Percentiles rank a stretch among this genome's conserved stretches.
phyloP scores from a whole-genome alignment of 2,888 invertebrate species.

The Drosophila nr. fundita region DNA sequence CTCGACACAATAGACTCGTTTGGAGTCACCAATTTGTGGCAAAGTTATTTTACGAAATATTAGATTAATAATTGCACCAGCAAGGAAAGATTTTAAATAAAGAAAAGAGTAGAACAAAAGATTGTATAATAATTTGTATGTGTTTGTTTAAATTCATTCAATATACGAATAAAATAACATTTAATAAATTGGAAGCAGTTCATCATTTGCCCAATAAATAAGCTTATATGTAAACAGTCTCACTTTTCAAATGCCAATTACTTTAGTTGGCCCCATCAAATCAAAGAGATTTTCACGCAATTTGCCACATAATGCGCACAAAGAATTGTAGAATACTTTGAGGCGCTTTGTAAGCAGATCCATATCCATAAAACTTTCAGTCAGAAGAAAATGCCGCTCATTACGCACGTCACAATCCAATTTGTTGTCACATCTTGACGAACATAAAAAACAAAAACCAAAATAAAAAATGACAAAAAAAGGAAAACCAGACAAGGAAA shows the following conservation, averaged over 20 bases:
- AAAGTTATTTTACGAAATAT: background rate
- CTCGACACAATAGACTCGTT: background rate
- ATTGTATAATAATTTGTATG: background rate
- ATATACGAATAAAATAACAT: background rate
- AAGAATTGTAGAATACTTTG: constrained; percentile 25
- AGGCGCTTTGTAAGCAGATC: constrained; percentile 18
- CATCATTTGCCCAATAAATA: background rate
- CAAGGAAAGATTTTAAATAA: background rate
- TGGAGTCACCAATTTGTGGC: background rate
- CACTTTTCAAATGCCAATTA: constrained; percentile 15
- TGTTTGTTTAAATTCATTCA: background rate
- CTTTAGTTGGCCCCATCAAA: constrained; percentile 26
- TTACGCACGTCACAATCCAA: constrained; percentile 73
- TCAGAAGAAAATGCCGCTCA: constrained; percentile 58
- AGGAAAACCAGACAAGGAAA: constrained; percentile 1
- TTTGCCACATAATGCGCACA: constrained; percentile 28
- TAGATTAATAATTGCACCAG: background rate
- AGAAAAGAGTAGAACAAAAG: background rate
- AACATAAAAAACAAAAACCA: constrained; percentile 39
- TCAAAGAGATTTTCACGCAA: constrained; percentile 48
- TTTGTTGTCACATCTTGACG: constrained; percentile 70
- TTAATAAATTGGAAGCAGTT: background rate
- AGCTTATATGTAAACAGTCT: background rate
- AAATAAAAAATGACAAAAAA: background rate
- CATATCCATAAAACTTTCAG: constrained; percentile 31